Conservation (phyloP, 1,140 invertebrate genomes). For the Contarinia nasturtii region DNA sequence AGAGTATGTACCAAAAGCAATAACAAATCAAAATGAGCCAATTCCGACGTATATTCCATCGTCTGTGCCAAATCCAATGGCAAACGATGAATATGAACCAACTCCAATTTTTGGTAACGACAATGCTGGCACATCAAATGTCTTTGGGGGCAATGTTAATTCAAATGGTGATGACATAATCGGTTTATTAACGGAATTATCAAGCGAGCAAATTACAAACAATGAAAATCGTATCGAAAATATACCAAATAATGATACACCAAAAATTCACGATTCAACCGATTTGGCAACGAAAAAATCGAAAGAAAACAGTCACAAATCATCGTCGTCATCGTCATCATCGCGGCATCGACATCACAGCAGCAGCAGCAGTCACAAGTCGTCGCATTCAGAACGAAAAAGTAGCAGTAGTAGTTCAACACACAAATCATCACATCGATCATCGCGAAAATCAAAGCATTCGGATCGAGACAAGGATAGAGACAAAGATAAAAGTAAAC, state of each 20-base stretch:
- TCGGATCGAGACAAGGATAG: slow-evolving; percentile 9
- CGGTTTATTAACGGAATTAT: too few relatives aligned
- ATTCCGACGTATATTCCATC: neutral
- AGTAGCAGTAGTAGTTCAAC: neutral
- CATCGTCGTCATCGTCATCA: too few relatives aligned
- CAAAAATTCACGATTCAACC: slow-evolving; percentile 3
- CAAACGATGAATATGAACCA: neutral
- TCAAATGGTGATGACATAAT: neutral
- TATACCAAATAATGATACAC: slow-evolving; percentile 10
- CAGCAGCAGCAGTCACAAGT: slow-evolving; percentile 5
- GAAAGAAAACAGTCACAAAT: slow-evolving; percentile 5
- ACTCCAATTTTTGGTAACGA: neutral
- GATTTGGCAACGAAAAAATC: slow-evolving; percentile 7
- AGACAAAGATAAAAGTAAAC: slow-evolving; percentile 10
- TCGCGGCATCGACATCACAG: slow-evolving; percentile 8
- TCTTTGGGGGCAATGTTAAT: neutral
- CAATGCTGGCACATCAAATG: too few relatives aligned
- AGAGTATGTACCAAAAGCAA: slow-evolving; percentile 9
- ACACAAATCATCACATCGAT: slow-evolving; percentile 7
- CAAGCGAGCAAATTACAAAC: slow-evolving; percentile 21
- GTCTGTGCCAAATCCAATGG: neutral
- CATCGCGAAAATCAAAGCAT: slow-evolving; percentile 2
- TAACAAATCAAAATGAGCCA: neutral
- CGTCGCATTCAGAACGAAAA: neutral
- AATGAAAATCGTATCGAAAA: slow-evolving; percentile 14